Evolutionary conservation across 2,113 vertebrate genomes (phyloP).

Genomic region (Callaeas wilsoni): DNA sequence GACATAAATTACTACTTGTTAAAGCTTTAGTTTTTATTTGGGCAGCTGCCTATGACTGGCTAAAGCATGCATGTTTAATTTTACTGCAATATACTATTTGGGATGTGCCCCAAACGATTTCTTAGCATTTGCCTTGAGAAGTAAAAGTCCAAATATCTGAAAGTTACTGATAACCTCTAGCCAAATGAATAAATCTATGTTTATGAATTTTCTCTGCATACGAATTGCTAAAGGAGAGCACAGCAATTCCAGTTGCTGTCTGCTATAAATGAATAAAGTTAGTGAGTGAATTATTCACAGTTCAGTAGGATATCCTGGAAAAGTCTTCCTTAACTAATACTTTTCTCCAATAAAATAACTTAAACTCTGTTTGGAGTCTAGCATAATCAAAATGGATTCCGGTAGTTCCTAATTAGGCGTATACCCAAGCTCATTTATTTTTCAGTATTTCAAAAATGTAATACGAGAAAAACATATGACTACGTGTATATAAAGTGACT

Average conservation of each 20-base stretch:
- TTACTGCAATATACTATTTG: not conserved
- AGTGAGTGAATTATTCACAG: slow-evolving; percentile 37
- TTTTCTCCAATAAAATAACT: not conserved
- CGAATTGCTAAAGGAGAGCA: not conserved
- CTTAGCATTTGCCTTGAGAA: slow-evolving; percentile 14
- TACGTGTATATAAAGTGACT: not conserved
- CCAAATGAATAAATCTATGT: not conserved
- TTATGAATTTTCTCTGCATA: slow-evolving; percentile 23
- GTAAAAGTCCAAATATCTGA: slow-evolving; percentile 26
- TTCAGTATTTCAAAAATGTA: not conserved
- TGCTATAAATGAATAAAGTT: not conserved
- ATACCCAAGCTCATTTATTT: not conserved
- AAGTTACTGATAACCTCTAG: slow-evolving; percentile 34
- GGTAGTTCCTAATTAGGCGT: not conserved
- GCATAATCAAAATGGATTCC: not conserved
- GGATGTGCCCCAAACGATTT: not conserved
- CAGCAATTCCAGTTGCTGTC: not conserved
- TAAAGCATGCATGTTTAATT: not conserved
- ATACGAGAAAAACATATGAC: not conserved
- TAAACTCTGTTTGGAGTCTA: not conserved
- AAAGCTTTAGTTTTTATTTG: not conserved
- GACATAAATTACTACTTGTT: not conserved
- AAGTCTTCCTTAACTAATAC: slow-evolving; percentile 41
- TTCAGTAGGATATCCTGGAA: slow-evolving; percentile 1
- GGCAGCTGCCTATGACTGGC: not conserved